phyloP scores from a whole-genome alignment of 2,888 invertebrate species.

The Neoitamus cyanurus region DNA sequence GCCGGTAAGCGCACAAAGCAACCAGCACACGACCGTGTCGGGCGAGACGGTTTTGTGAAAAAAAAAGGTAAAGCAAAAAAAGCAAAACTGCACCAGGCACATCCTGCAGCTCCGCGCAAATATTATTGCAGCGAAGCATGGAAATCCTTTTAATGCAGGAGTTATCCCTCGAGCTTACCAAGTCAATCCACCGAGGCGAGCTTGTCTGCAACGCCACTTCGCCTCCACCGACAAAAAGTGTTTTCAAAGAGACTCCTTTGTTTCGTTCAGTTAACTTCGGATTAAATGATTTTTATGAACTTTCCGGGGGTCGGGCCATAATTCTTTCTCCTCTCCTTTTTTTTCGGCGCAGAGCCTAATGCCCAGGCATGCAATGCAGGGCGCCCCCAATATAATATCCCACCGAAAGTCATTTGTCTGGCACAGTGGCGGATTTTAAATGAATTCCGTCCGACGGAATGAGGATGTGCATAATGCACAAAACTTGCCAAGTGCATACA shows the following conservation, averaged over 20 bases:
- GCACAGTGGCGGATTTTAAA: too few relatives aligned
- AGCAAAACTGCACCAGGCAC: slow-evolving; percentile 2
- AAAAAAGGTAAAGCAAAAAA: background rate
- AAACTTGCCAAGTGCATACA: too few relatives aligned
- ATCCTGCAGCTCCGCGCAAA: slow-evolving; percentile 3
- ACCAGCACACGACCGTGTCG: background rate
- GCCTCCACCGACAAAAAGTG: background rate
- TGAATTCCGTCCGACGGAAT: too few relatives aligned
- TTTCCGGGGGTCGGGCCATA: background rate
- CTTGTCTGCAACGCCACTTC: slow-evolving; percentile 9
- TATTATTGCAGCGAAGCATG: background rate
- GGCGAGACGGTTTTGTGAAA: background rate
- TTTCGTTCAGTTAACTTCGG: slow-evolving; percentile 15
- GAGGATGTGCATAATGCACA: too few relatives aligned
- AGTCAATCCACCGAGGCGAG: background rate
- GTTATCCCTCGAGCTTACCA: slow-evolving; percentile 18
- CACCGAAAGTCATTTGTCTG: too few relatives aligned
- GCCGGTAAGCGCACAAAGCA: background rate
- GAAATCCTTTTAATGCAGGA: slow-evolving; percentile 30
- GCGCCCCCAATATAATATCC: too few relatives aligned
- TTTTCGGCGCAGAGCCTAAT: too few relatives aligned
- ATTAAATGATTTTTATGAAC: slow-evolving; percentile 24
- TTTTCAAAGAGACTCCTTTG: slow-evolving; percentile 2
- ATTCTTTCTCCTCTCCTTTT: too few relatives aligned
- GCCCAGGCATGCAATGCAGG: too few relatives aligned